Conservation (phyloP, 2,888 invertebrate species). For the Adelognathus sp. region DNA sequence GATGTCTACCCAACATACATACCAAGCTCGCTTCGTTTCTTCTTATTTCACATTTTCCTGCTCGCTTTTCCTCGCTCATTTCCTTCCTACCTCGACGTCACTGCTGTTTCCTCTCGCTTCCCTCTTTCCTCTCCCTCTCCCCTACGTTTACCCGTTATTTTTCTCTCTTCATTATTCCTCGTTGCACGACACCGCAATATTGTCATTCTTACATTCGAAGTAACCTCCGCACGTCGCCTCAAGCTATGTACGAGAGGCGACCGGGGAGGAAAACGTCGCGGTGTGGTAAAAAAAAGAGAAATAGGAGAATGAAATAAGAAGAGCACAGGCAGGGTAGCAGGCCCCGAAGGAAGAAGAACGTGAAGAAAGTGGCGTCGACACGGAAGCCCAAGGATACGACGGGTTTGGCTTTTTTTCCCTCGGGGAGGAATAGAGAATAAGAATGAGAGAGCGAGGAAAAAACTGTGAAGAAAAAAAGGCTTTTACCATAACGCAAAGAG, state of each 20-base stretch:
- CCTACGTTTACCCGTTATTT: constrained; percentile 6
- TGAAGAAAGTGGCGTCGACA: constrained; percentile 11
- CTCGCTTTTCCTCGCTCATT: constrained; percentile 25
- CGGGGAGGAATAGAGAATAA: neutral
- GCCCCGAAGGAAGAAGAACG: neutral
- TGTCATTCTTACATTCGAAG: constrained; percentile 69
- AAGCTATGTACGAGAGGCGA: constrained; percentile 52
- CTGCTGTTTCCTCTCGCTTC: neutral
- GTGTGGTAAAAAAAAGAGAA: neutral
- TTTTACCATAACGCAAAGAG: neutral
- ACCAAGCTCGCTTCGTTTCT: constrained; percentile 16
- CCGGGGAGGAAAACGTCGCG: neutral
- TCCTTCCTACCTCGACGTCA: neutral
- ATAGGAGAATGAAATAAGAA: constrained; percentile 25
- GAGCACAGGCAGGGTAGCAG: too few species aligned
- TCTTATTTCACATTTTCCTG: constrained; percentile 24
- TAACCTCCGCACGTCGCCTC: constrained; percentile 54
- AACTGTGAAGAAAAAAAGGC: neutral
- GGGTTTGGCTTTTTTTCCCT: neutral
- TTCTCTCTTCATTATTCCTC: constrained; percentile 28
- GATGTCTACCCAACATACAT: constrained; percentile 25
- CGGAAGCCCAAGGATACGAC: neutral
- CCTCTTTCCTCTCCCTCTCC: neutral
- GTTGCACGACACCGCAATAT: constrained; percentile 60
- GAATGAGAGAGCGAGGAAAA: neutral